phyloP scores from a whole-genome alignment of 2,888 invertebrate species.

The Psylliodes chrysocephalus region DNA sequence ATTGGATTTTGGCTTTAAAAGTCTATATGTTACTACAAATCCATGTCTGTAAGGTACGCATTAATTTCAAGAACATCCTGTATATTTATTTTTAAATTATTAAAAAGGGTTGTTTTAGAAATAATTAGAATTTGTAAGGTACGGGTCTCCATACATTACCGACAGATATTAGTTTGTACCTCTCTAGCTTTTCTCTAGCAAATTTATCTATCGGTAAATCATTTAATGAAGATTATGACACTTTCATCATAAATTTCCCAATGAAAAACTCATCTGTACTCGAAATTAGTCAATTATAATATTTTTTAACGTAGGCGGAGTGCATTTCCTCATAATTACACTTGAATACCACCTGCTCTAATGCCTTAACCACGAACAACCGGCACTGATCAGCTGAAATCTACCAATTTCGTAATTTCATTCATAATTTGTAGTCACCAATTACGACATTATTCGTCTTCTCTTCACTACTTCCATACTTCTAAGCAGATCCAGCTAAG shows the following conservation, averaged over 20 bases:
- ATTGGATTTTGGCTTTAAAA: too few relatives aligned
- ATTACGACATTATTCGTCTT: slow-evolving; percentile 7
- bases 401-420: slow-evolving; percentile 5
- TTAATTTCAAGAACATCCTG: too few relatives aligned
- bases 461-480: not conserved
- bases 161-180: too few relatives aligned
- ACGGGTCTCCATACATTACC: too few relatives aligned
- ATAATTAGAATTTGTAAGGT: too few relatives aligned
- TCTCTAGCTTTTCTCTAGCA: not conserved
- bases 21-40: too few relatives aligned
- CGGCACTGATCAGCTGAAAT: slow-evolving; percentile 7
- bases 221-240: not conserved
- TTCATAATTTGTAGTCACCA: slow-evolving; percentile 10
- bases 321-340: slow-evolving; percentile 8
- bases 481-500: not conserved
- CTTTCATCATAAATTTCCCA: not conserved
- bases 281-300: not conserved
- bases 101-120: too few relatives aligned
- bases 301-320: not conserved
- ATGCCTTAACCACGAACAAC: slow-evolving; percentile 2
- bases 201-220: not conserved
- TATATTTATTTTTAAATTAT: too few relatives aligned
- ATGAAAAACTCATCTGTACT: not conserved
- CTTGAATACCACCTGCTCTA: slow-evolving; percentile 8
- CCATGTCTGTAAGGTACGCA: too few relatives aligned